phyloP scores from a whole-genome alignment of 2,888 invertebrate genomes.

The Drosophila yooni region DNA sequence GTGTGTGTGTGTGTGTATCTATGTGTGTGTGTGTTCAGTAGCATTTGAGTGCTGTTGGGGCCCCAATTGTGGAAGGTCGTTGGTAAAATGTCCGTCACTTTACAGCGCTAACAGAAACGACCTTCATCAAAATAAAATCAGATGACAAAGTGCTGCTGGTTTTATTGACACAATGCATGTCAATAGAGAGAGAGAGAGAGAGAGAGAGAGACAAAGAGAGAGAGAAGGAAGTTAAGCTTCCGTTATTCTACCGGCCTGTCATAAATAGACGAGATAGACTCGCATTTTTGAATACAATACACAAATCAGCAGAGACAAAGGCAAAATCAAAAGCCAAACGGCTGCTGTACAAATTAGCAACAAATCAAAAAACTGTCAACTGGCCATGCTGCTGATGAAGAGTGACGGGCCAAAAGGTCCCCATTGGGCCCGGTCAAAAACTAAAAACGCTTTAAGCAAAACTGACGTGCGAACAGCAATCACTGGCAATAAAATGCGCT shows the following conservation, averaged over 20 bases:
- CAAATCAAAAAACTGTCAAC: slow-evolving; percentile 55
- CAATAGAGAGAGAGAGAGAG: slow-evolving; percentile 39
- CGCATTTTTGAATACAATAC: slow-evolving; percentile 7
- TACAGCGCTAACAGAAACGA: slow-evolving; percentile 61
- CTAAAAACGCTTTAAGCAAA: slow-evolving; percentile 34
- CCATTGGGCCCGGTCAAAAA: background rate
- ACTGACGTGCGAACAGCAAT: slow-evolving; percentile 60
- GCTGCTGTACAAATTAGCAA: slow-evolving; percentile 62
- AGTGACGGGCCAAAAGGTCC: slow-evolving; percentile 22
- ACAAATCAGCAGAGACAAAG: slow-evolving; percentile 13
- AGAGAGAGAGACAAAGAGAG: background rate
- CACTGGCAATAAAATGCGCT: slow-evolving; percentile 61
- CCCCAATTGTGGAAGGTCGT: slow-evolving; percentile 41
- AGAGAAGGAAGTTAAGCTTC: slow-evolving; percentile 22
- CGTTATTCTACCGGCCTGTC: slow-evolving; percentile 17
- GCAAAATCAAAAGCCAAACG: slow-evolving; percentile 10
- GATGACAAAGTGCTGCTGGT: slow-evolving; percentile 59
- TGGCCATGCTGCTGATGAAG: slow-evolving; percentile 21
- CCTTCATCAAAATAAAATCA: slow-evolving; percentile 75
- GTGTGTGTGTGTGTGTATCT: background rate
- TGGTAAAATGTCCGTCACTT: slow-evolving; percentile 37
- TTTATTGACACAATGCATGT: slow-evolving; percentile 75
- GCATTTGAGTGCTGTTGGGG: background rate
- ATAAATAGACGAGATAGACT: slow-evolving; percentile 34
- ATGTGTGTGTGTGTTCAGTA: slow-evolving; percentile 2